Percentiles rank a stretch among this genome's conserved stretches.
Evolutionary conservation across 35 echinoderm and acorn worm genomes (phyloP).

Genomic region (Acanthaster planci): DNA sequence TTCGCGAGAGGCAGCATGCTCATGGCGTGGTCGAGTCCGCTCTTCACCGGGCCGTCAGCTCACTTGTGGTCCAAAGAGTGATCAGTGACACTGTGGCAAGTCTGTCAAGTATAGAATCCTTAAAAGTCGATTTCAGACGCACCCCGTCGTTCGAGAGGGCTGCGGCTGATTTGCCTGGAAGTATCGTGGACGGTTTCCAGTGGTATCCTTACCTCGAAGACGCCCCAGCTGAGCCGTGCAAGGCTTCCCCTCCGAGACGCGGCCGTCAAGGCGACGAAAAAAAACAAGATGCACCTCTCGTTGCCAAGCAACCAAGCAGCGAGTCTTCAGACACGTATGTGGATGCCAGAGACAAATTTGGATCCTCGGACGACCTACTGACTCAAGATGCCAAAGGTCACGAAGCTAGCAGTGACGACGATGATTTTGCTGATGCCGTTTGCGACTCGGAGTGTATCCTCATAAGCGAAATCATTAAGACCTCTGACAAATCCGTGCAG

Average conservation of each 20-base stretch:
- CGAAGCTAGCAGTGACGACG: background rate
- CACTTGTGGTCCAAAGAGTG: background rate
- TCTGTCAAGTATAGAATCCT: background rate
- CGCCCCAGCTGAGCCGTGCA: background rate
- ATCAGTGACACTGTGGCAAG: background rate
- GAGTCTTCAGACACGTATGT: background rate
- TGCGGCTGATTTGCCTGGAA: background rate
- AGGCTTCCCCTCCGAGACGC: background rate
- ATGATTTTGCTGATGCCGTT: constrained; percentile 3
- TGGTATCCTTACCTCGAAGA: constrained; percentile 1
- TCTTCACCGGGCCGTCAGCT: background rate
- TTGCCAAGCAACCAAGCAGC: background rate
- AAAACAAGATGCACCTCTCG: background rate
- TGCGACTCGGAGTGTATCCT: background rate
- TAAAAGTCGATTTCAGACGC: background rate
- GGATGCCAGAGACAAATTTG: background rate
- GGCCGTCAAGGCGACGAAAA: background rate
- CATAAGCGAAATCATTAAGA: background rate
- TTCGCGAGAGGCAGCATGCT: background rate
- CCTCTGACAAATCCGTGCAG: background rate
- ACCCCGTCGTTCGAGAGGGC: constrained; percentile 8
- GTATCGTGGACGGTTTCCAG: background rate
- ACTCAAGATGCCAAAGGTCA: background rate
- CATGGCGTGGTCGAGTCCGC: constrained; percentile 6
- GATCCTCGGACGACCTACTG: constrained; percentile 4